Base-by-base conservation (phyloP, 2,888 invertebrate genomes). In the Rugalucina vietnamica region DNA sequence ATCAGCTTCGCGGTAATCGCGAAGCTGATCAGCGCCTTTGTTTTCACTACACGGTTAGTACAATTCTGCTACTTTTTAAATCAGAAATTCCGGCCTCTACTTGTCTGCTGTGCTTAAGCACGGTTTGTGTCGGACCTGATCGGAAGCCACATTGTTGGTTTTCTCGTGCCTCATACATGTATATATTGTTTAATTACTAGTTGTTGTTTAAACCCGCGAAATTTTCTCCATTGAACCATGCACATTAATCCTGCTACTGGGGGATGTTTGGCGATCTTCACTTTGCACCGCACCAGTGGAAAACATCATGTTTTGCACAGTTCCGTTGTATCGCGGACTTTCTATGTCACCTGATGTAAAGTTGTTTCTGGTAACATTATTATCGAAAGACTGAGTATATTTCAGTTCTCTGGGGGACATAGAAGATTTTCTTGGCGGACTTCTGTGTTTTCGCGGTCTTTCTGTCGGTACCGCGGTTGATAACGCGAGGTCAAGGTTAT, bases 141-240 rank as follows among this genome's bases (percentile, higher is more conserved):
- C 12, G 18, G 18, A 43, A 12, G 43, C 12, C 18, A 18, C 12
- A 43, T 12, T 43, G 43, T 8, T 43, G 18, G 18, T 18, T 8
- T 12, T 8, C 12, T 43, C 8, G 18, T n/a, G n/a, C n/a, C n/a
- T n/a, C n/a, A n/a, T n/a, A n/a, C n/a, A n/a, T n/a, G n/a, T n/a
- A n/a, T n/a, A n/a, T n/a, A n/a, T n/a, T n/a, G n/a, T n/a, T n/a
- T n/a, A n/a, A n/a, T n/a, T n/a, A n/a, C n/a, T n/a, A 43, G 18
- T 12, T 43, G 8, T 43, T 43, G 12, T 14, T 34, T 77, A 87
- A 1, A 87, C 87, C n/a, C 87, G 75, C 12, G 87, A 87, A 34
- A 87, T 83, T 70, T 83, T 87, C 73, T 87, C 87, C 72, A 85
- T 76, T 21, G 87, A 87, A 12, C 87, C 87, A 14, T 72, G 76